Percentiles rank a stretch among this genome's conserved stretches.
Evolutionary conservation across 2,113 vertebrate genomes (phyloP).

Genomic region (Podarcis cretensis): DNA sequence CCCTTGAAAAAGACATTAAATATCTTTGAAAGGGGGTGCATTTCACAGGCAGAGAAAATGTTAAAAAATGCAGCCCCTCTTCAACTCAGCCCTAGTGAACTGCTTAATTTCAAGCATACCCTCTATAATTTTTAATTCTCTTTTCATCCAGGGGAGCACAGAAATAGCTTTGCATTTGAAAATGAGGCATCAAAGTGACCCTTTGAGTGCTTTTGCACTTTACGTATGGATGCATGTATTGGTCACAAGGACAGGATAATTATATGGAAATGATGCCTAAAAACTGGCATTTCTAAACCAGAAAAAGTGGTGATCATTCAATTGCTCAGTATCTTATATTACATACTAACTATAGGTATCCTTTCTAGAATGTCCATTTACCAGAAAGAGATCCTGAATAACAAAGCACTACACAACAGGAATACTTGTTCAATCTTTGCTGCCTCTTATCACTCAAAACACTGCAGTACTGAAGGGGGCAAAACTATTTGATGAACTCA

Average conservation of each 20-base stretch:
- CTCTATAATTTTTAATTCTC: neutral
- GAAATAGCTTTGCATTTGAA: neutral
- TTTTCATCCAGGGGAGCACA: neutral
- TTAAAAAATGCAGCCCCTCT: neutral
- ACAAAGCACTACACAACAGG: no score
- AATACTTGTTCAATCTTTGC: neutral
- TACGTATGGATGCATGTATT: neutral
- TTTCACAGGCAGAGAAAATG: neutral
- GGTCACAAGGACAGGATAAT: neutral
- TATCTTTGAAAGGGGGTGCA: neutral
- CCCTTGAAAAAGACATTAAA: neutral
- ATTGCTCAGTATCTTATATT: neutral
- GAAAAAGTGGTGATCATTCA: constrained; percentile 27
- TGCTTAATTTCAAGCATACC: neutral
- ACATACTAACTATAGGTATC: neutral
- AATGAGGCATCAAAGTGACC: neutral
- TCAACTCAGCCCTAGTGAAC: neutral
- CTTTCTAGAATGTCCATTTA: neutral
- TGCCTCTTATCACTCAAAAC: constrained; percentile 2
- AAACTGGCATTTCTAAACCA: neutral
- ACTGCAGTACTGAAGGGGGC: constrained; percentile 20
- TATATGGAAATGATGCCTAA: neutral
- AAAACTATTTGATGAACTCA: constrained; percentile 26
- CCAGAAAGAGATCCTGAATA: no score
- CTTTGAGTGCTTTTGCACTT: neutral